Base-by-base conservation (phyloP, 2,113 vertebrate species). In the Cygnus buccinator region DNA sequence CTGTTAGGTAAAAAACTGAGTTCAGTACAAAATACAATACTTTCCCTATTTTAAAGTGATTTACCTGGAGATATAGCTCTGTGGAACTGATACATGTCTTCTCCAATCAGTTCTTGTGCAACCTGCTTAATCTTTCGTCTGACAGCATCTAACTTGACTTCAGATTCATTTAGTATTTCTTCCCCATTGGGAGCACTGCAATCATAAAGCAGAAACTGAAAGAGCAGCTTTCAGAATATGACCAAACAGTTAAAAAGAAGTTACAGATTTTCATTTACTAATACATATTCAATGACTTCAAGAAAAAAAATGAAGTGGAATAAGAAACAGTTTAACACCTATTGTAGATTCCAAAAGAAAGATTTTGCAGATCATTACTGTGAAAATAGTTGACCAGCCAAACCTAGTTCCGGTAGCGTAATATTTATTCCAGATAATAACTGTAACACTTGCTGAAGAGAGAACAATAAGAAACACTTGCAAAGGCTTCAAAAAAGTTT, bases 1-100 rank as follows among this genome's bases (percentile, higher is more conserved):
- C 2, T 94, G 31, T 22, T 52, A 66, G 29, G 35, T 37, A 73
- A 63, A 13, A 65, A 95, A 52, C 26, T 21, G 16, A 68, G 5
- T 10, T 68, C 31, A 62, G 13, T 13, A 54, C 46, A 31, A 75
- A 79, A 55, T 6, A 17, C 28, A 14, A 43, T 1, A 50, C 5
- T 29, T 91, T 7, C n/a, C n/a, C 58, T 87, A 29, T 74, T 75
- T 85, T 16, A 31, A 76, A 29, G 44, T 25, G 52, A 90, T 98
- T 97, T 91, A 99, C 99, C 99, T 96, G 98, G 97, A 50, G 99
- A 99, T 93, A 99, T 98, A 52, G 99, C 99, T 97, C 98, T 98
- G 91, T 99, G 99, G 90, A 99, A 99, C 73, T 99, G 99, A 96
- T 99, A 97, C 96, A 99, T 97, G 89, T 99, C 99, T 87, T 99